Percentiles rank a stretch among this genome's conserved stretches.
phyloP scores from a whole-genome alignment of 2,888 invertebrate species.

The Sisyra terminalis region DNA sequence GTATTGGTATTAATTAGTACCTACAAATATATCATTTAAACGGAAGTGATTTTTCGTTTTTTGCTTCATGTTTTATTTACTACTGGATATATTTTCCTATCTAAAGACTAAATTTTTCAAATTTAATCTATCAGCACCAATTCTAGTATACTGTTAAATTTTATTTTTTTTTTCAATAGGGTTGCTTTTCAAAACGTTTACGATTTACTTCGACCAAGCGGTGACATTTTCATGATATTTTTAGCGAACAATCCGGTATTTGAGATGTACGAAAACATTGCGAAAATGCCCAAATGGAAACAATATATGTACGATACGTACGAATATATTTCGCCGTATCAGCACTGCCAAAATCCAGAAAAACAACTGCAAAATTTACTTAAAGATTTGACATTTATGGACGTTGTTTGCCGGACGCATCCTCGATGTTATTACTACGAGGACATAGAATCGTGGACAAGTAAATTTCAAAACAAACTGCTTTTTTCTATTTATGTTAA shows the following conservation, averaged over 20 bases:
- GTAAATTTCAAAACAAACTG: slow-evolving; percentile 29
- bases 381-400: slow-evolving; percentile 39
- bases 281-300: slow-evolving; percentile 39
- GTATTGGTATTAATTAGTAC: no score
- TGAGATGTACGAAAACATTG: slow-evolving; percentile 46
- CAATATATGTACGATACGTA: slow-evolving; percentile 46
- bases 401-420: slow-evolving; percentile 38
- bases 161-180: slow-evolving; percentile 20
- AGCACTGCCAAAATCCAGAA: slow-evolving; percentile 40
- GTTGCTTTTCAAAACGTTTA: slow-evolving; percentile 46
- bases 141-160: no score
- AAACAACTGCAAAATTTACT: slow-evolving; percentile 36
- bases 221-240: slow-evolving; percentile 51
- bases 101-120: no score
- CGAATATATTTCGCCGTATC: slow-evolving; percentile 50
- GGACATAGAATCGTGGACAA: slow-evolving; percentile 35
- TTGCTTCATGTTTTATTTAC: no score
- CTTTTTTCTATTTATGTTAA: slow-evolving; percentile 6
- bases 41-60: no score
- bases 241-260: slow-evolving; percentile 51
- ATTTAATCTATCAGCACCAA: no score
- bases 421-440: slow-evolving; percentile 39
- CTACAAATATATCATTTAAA: no score
- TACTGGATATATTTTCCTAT: no score
- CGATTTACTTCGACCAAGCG: slow-evolving; percentile 45